These are phyloP conservation scores for Nothobranchius furzeri DNA, from an alignment of 2,113 vertebrate genomes.

Conservation along the genomic window DNA sequence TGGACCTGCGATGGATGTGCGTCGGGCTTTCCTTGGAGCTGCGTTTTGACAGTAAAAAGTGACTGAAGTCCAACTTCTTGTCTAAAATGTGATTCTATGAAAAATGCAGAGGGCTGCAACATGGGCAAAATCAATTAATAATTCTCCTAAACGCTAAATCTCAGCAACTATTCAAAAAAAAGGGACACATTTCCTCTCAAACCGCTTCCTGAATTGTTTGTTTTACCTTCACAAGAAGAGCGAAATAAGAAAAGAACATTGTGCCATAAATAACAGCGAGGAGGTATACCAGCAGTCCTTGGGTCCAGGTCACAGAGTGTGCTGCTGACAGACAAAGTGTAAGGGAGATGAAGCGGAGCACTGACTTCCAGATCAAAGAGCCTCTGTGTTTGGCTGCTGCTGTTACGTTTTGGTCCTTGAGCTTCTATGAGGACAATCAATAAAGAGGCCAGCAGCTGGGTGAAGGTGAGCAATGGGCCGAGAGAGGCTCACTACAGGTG, in stretches of 20 bases:
- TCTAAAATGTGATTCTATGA: conserved; percentile 95
- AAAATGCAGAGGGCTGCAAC: conserved; percentile 66
- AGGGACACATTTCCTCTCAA: not conserved
- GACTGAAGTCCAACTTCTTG: conserved; percentile 93
- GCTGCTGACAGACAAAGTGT: conserved; percentile 62
- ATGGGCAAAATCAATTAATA: not conserved
- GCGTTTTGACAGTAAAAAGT: conserved; percentile 85
- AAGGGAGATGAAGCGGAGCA: conserved; percentile 68
- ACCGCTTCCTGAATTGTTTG: no score
- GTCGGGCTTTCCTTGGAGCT: conserved; percentile 95
- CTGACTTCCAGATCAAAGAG: conserved; percentile 68
- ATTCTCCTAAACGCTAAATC: not conserved
- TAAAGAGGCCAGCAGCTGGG: conserved; percentile 50
- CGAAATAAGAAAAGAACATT: not conserved
- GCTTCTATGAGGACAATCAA: conserved; percentile 58
- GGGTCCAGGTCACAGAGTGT: conserved; percentile 68
- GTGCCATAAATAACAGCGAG: conserved; percentile 24
- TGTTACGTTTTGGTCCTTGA: conserved; percentile 41
- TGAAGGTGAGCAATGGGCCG: conserved; percentile 7
- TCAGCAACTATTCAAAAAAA: not conserved
- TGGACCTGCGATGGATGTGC: conserved; percentile 86
- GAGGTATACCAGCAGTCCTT: conserved; percentile 65
- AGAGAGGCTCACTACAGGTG: conserved; percentile 15
- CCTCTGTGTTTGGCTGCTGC: conserved; percentile 47
- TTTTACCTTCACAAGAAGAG: not conserved